phyloP scores from a whole-genome alignment of 2,797 vertebrate species.

The Tapera naevia region DNA sequence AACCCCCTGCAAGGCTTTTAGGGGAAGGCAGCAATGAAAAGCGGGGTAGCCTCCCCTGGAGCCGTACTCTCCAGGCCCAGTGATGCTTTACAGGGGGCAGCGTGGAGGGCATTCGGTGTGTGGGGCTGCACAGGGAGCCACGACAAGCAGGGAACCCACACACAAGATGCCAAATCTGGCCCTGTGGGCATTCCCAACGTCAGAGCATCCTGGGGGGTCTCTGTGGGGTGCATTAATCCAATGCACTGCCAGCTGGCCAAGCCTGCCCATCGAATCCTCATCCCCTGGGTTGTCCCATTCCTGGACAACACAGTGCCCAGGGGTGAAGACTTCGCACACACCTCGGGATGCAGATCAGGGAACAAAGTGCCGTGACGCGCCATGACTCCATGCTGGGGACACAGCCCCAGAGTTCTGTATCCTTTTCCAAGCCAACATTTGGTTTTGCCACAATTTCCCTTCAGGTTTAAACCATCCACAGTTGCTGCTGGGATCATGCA shows the following conservation, averaged over 20 bases:
- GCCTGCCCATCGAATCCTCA: not conserved
- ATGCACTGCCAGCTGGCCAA: not conserved
- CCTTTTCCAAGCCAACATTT: not conserved
- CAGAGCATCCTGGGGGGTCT: not conserved
- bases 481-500: rapidly evolving
- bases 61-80: not conserved
- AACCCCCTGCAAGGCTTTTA: not conserved
- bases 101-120: not conserved
- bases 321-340: not conserved
- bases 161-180: not conserved
- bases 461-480: rapidly evolving
- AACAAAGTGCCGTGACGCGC: rapidly evolving
- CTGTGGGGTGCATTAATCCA: rapidly evolving
- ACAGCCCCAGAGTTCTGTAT: not conserved
- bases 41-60: not conserved
- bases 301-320: too few species aligned
- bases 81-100: not conserved
- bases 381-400: rapidly evolving
- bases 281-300: too few species aligned
- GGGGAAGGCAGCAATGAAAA: not conserved
- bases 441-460: not conserved
- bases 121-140: not conserved
- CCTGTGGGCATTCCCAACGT: not conserved
- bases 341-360: rapidly evolving
- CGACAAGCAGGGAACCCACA: not conserved